phyloP scores from a whole-genome alignment of 2,797 vertebrate species.

The Xiphophorus birchmanni region DNA sequence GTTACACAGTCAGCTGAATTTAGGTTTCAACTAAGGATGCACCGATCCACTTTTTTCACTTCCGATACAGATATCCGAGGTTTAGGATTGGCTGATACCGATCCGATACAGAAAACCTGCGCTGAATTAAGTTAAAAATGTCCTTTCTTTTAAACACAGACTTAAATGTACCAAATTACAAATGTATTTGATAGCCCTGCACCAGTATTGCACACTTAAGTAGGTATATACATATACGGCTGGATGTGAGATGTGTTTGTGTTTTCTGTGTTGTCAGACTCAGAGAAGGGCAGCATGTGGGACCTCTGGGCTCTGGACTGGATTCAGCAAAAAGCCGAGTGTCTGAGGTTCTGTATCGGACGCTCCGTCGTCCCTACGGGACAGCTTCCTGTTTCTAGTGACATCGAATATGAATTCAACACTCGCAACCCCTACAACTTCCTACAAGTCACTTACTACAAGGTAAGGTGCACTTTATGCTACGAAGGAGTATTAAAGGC shows the following conservation, averaged over 20 bases:
- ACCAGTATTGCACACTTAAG: neutral
- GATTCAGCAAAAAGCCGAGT: constrained; percentile 87
- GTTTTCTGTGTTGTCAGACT: constrained; percentile 49
- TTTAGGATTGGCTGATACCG: too few species aligned
- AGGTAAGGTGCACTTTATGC: constrained; percentile 78
- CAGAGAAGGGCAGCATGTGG: constrained; percentile 70
- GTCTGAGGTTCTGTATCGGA: constrained; percentile 84
- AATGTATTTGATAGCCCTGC: neutral
- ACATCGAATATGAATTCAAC: constrained; percentile 87
- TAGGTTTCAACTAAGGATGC: neutral
- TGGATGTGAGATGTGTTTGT: neutral
- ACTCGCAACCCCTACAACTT: constrained; percentile 94
- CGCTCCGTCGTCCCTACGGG: constrained; percentile 77
- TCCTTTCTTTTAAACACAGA: too few species aligned
- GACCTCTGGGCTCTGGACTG: constrained; percentile 82
- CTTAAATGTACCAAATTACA: neutral
- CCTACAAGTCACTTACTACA: constrained; percentile 92
- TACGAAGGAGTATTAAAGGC: rapidly evolving
- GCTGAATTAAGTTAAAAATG: too few species aligned
- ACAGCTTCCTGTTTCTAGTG: constrained; percentile 83
- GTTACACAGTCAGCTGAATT: neutral
- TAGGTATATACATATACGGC: neutral
- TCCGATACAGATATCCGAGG: too few species aligned
- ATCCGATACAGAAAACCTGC: too few species aligned
- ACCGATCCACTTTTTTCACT: too few species aligned